phyloP scores from a whole-genome alignment of 1,140 invertebrate species.

The Temnothorax curvispinosus region DNA sequence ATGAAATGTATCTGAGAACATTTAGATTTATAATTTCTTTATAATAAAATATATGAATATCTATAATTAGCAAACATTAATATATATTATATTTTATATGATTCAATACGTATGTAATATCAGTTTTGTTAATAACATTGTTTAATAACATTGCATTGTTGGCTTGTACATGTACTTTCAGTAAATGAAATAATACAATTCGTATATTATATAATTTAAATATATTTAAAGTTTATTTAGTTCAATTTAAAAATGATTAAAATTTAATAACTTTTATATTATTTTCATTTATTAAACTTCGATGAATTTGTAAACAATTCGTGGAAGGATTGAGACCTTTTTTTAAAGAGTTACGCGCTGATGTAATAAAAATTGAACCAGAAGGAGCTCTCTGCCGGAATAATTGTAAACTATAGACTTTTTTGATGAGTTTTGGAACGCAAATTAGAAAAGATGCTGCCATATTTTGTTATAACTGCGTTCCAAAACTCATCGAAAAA shows the following conservation, averaged over 20 bases:
- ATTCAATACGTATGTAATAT: neutral
- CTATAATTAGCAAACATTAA: slow-evolving; percentile 37
- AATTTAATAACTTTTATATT: neutral
- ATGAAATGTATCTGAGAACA: neutral
- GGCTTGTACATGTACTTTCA: neutral
- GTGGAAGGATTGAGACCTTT: too few relatives aligned
- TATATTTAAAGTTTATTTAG: neutral
- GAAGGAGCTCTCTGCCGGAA: too few relatives aligned
- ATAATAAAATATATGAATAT: slow-evolving; percentile 12
- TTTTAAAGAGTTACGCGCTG: too few relatives aligned
- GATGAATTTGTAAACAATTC: too few relatives aligned
- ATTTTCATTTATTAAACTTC: too few relatives aligned
- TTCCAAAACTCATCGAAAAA: neutral
- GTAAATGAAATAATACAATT: neutral
- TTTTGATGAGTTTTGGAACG: neutral
- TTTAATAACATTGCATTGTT: neutral
- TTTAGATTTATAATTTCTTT: slow-evolving; percentile 12
- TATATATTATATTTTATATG: neutral
- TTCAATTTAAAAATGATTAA: neutral
- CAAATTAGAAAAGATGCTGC: too few relatives aligned
- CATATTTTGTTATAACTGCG: too few relatives aligned
- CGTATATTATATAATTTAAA: neutral
- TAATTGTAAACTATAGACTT: neutral
- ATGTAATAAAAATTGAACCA: too few relatives aligned
- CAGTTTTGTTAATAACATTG: neutral